These are phyloP conservation scores for Cariama cristata DNA, from an alignment of 2,113 vertebrate genomes.

Conservation along the genomic window DNA sequence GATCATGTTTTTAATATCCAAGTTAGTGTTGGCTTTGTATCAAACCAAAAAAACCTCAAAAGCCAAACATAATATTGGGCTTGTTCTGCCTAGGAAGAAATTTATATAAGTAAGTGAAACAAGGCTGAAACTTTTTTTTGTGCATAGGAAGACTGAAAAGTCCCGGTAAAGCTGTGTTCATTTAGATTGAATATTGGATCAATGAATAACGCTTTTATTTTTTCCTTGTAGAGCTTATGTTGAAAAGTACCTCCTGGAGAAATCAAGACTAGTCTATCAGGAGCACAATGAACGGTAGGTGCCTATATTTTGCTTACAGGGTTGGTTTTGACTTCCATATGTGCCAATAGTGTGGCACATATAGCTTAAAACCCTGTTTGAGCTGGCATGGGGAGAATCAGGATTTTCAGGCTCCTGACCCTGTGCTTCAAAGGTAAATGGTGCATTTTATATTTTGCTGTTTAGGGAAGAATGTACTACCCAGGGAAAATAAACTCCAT, in stretches of 20 bases:
- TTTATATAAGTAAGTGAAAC: slow-evolving; percentile 57
- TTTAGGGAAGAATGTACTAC: not conserved
- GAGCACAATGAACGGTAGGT: slow-evolving; percentile 95
- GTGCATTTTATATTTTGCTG: not conserved
- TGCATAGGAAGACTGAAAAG: not conserved
- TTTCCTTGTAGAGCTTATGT: slow-evolving; percentile 89
- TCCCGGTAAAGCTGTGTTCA: not conserved
- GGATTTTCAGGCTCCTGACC: not conserved
- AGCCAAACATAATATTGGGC: slow-evolving; percentile 61
- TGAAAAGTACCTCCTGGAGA: slow-evolving; percentile 98
- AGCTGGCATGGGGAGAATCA: not conserved
- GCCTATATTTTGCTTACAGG: not conserved
- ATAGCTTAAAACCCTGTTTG: not conserved
- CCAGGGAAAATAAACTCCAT: not conserved
- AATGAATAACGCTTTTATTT: slow-evolving; percentile 16
- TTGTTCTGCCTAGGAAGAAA: slow-evolving; percentile 61
- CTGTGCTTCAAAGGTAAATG: not conserved
- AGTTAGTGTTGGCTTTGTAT: slow-evolving; percentile 54
- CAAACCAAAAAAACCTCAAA: slow-evolving; percentile 60
- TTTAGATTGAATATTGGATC: not conserved
- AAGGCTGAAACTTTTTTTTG: slow-evolving; percentile 9
- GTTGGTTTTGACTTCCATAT: not conserved
- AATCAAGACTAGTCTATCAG: slow-evolving; percentile 96
- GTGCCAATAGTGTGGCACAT: rapidly evolving
- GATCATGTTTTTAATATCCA: slow-evolving; percentile 32